Base-by-base conservation (phyloP, 2,888 invertebrate genomes). In the Eristalis arbustorum region DNA sequence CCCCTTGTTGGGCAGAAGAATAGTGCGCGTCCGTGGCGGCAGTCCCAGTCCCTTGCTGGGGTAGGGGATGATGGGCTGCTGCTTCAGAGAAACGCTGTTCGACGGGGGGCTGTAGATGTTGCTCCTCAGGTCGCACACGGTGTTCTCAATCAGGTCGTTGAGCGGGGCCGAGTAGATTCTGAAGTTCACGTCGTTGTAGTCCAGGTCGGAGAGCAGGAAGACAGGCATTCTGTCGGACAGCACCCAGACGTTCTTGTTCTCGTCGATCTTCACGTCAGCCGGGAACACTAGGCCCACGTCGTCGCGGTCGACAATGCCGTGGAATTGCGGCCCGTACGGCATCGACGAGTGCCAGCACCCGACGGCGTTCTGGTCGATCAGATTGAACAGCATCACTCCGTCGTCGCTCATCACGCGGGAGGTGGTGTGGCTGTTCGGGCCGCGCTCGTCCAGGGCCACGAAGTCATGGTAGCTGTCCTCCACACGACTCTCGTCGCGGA, bases 201-300 rank as follows among this genome's bases (percentile, higher is more conserved):
- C 95, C 42, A 97, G 92, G 59, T 94, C 94, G 5, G 95, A 93
- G 89, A 95, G 94, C 40, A 97, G 92, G 90, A 97, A 97, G 13
- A 96, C 95, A 0, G 97, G 96, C 97, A 97, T 97, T 57, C 95
- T 94, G 91, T 97, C 97, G 0, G 96, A 96, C 2, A 97, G 94
- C 0, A 97, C 96, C 97, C 97, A 97, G 3, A 96, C 94, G 88
- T 96, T 96, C 85, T 94, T 93, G 77, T 94, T 94, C 64, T 94
- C 94, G 91, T 96, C 95, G 85, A 97, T 95, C 93, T 97, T 97
- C 2, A 97, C 94, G 90, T 97, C 97, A 88, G 95, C 94, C 0
- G 97, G 97, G 91, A 97, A 97, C 31, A 96, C 95, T 34, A 97
- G 93, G 10, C 95, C 95, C 0, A 95, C 94, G 90, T 97, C 96